Conservation (phyloP, 2,888 invertebrate species). For the Heliconius hortense region DNA sequence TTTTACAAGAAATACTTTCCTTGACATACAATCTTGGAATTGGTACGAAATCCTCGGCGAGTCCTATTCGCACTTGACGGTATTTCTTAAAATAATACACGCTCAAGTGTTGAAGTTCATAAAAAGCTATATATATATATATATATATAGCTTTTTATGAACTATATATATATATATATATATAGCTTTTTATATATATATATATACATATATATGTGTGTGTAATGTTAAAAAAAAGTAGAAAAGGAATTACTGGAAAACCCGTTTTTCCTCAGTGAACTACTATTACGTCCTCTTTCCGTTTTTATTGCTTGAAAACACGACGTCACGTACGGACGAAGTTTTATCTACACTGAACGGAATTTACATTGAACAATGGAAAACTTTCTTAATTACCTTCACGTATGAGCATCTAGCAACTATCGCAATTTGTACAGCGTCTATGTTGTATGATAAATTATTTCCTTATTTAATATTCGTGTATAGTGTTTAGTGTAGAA, state of each 20-base stretch:
- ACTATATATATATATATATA: no score
- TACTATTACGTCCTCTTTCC: slow-evolving; percentile 2
- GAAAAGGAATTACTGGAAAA: background rate
- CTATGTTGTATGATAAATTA: background rate
- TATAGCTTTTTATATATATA: no score
- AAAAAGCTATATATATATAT: no score
- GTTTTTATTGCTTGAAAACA: slow-evolving; percentile 16
- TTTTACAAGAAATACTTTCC: no score
- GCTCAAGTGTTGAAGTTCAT: no score
- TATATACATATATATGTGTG: no score
- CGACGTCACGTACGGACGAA: slow-evolving; percentile 10
- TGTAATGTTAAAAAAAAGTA: background rate
- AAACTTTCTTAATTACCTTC: slow-evolving; percentile 23
- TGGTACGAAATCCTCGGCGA: no score
- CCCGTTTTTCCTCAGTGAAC: background rate
- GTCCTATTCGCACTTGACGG: no score
- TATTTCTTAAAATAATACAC: no score
- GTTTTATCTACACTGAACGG: slow-evolving; percentile 20
- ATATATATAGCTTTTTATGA: no score
- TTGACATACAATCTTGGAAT: no score
- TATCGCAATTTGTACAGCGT: background rate
- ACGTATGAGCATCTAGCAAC: background rate
- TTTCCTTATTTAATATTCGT: background rate
- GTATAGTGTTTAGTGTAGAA: background rate
- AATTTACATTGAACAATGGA: slow-evolving; percentile 22